Evolutionary conservation across 2,113 vertebrate genomes (phyloP).

Genomic region (Gallinago media): DNA sequence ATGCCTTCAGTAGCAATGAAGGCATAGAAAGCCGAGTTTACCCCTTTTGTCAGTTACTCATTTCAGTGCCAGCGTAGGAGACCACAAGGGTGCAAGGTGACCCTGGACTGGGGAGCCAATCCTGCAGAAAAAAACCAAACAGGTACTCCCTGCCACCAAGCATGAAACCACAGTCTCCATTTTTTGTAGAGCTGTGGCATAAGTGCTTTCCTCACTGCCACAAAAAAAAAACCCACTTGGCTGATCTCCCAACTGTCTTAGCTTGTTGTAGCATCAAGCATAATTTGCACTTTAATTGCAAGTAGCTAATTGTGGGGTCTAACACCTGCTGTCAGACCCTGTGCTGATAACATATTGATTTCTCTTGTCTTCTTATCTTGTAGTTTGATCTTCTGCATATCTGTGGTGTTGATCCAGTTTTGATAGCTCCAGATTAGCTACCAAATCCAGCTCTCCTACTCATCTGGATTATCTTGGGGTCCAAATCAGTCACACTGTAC

Average conservation of each 20-base stretch:
- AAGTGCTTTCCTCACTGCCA: not conserved
- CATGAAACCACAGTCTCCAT: rapidly evolving
- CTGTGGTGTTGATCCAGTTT: not conserved
- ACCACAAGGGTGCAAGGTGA: not conserved
- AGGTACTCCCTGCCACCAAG: not conserved
- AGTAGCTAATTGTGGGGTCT: not conserved
- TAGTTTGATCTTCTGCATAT: not conserved
- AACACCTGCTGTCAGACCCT: not conserved
- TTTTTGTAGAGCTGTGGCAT: not conserved
- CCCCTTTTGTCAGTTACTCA: not conserved
- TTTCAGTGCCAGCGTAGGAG: not conserved
- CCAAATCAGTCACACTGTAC: not conserved
- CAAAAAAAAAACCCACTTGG: not conserved
- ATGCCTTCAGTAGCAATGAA: not conserved
- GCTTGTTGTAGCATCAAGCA: not conserved
- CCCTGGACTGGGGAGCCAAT: not conserved
- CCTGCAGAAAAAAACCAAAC: not conserved
- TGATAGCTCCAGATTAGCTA: not conserved
- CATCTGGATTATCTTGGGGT: not conserved
- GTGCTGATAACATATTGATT: not conserved
- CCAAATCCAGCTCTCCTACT: not conserved
- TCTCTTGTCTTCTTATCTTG: not conserved
- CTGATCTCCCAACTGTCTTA: not conserved
- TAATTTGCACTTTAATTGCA: not conserved
- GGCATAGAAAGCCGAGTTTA: not conserved